Conservation (phyloP, 64 coral and sea anemone species). For the Pocillopora damicornis region DNA sequence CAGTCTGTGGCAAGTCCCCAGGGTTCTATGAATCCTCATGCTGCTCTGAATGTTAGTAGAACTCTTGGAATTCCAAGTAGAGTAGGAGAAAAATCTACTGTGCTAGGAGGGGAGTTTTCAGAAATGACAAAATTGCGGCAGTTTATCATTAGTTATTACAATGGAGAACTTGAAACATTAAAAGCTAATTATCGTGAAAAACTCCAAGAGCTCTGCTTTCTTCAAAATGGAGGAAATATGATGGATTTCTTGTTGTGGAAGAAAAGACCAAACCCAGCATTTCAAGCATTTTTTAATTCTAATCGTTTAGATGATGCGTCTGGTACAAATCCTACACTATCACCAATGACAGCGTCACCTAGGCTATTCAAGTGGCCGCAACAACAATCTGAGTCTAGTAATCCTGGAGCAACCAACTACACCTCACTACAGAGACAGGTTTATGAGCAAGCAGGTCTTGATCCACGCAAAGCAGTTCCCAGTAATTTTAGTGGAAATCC, state of each 20-base stretch:
- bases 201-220: constrained; percentile 94
- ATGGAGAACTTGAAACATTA: constrained; percentile 74
- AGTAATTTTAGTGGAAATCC: constrained; percentile 57
- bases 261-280: constrained; percentile 71
- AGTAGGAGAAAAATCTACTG: constrained; percentile 38
- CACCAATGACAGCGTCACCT: constrained; percentile 61
- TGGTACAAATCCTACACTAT: constrained; percentile 55
- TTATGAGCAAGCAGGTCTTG: constrained; percentile 82
- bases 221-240: constrained; percentile 88
- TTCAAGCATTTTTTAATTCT: constrained; percentile 54
- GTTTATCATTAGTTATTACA: constrained; percentile 87
- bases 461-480: constrained; percentile 48
- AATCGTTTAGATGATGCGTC: constrained; percentile 86
- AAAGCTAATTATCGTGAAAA: constrained; percentile 84
- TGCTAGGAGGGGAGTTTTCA: constrained; percentile 56
- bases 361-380: constrained; percentile 52
- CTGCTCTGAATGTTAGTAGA: constrained; percentile 29
- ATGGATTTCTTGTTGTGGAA: constrained; percentile 88
- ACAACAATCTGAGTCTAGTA: constrained; percentile 35
- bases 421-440: constrained; percentile 41
- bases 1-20: constrained; percentile 46
- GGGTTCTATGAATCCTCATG: constrained; percentile 49
- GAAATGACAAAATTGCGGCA: constrained; percentile 73
- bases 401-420: constrained; percentile 27
- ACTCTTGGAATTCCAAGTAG: constrained; percentile 33